phyloP scores from a whole-genome alignment of 1,140 invertebrate species.

The Vollenhovia emeryi region DNA sequence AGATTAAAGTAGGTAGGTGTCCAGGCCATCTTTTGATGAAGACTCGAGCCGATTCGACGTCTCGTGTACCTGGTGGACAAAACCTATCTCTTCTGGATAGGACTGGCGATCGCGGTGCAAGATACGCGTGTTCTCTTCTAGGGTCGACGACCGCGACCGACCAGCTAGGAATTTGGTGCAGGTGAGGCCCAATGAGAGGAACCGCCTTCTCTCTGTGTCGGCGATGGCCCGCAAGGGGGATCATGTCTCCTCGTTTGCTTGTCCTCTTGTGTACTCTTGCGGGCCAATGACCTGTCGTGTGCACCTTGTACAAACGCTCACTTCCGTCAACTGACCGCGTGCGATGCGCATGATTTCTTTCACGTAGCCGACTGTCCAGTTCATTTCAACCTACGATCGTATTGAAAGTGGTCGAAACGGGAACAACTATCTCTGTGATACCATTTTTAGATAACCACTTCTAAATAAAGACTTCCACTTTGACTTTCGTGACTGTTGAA shows the following conservation, averaged over 20 bases:
- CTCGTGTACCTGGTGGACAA: slow-evolving; percentile 3
- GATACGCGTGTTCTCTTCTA: slow-evolving; percentile 58
- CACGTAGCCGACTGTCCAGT: background rate
- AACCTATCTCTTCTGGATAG: slow-evolving; percentile 52
- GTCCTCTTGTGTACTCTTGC: slow-evolving; percentile 71
- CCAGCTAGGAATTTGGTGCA: slow-evolving; percentile 84
- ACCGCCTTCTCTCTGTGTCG: slow-evolving; percentile 69
- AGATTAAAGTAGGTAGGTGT: background rate
- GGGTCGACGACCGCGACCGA: slow-evolving; percentile 76
- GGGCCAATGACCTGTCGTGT: slow-evolving; percentile 77
- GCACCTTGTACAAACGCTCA: slow-evolving; percentile 66
- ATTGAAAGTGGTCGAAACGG: background rate
- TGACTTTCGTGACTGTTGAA: background rate
- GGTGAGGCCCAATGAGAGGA: slow-evolving; percentile 80
- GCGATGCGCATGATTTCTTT: background rate
- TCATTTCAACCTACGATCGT: background rate
- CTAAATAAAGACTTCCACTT: background rate
- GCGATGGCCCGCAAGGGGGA: slow-evolving; percentile 71
- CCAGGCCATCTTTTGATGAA: background rate
- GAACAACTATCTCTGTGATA: background rate
- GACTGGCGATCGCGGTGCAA: slow-evolving; percentile 27
- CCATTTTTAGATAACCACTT: background rate
- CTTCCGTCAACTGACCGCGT: slow-evolving; percentile 58
- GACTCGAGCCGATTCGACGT: background rate
- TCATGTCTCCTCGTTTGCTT: slow-evolving; percentile 75